These are phyloP conservation scores for Ganaspis sp. DNA, from an alignment of 1,140 invertebrate species.

Conservation along the genomic window DNA sequence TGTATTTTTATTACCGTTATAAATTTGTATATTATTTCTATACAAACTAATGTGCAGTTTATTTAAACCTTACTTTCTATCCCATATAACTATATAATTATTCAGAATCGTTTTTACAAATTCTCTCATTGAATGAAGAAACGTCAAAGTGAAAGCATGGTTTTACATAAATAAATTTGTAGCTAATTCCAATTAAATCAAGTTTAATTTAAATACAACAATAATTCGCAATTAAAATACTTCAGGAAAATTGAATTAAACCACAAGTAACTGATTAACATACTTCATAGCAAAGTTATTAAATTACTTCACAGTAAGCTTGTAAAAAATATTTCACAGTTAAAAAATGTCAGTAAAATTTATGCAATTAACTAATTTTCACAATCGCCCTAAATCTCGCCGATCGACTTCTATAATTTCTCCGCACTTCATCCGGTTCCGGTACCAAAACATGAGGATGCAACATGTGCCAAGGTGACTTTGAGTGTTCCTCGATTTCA, in stretches of 20 bases:
- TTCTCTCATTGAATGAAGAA: no score
- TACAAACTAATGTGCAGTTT: constrained; percentile 20
- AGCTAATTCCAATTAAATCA: no score
- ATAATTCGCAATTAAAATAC: constrained; percentile 1
- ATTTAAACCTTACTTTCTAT: neutral
- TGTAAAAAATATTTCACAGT: no score
- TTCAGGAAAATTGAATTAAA: no score
- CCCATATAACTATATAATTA: no score
- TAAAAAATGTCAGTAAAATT: no score
- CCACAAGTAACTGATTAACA: no score
- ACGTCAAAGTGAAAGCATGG: no score
- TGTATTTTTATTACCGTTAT: constrained; percentile 41
- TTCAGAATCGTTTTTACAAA: no score
- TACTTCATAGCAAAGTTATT: no score
- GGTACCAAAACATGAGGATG: constrained; percentile 90
- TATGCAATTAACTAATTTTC: constrained; percentile 82
- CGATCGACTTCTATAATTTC: constrained; percentile 90
- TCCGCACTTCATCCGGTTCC: constrained; percentile 82
- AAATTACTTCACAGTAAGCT: no score
- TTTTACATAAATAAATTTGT: neutral
- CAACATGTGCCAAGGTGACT: constrained; percentile 85
- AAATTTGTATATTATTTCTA: constrained; percentile 33
- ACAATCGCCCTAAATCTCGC: constrained; percentile 91
- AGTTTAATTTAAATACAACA: no score
- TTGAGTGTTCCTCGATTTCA: constrained; percentile 79